Conservation (phyloP, 2,797 vertebrate species). For the Capromys pilorides region DNA sequence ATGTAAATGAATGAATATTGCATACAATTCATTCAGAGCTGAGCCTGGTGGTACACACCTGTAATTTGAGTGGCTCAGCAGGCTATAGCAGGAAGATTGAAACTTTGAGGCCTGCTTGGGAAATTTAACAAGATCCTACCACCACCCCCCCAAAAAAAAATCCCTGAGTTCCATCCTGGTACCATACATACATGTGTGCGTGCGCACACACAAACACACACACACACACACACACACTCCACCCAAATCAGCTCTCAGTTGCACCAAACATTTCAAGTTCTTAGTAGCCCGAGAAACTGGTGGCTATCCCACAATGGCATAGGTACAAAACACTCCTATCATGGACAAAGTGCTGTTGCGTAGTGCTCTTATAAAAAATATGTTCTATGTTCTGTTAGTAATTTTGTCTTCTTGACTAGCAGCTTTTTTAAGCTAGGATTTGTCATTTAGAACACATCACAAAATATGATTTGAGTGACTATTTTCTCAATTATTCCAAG, state of each 20-base stretch:
- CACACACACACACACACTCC: neutral
- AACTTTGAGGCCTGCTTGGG: neutral
- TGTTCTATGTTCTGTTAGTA: neutral
- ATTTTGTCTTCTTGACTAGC: neutral
- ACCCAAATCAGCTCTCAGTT: neutral
- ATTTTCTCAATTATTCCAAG: slow-evolving; percentile 1
- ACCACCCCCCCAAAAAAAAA: neutral
- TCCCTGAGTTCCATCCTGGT: neutral
- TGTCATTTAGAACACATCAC: neutral
- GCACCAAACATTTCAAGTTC: neutral
- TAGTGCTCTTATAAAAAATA: neutral
- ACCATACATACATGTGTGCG: neutral
- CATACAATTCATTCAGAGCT: neutral
- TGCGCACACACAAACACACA: too few relatives aligned
- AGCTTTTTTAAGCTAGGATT: neutral
- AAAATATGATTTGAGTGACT: neutral
- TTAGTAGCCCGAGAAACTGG: neutral
- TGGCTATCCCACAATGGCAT: neutral
- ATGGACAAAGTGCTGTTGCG: neutral
- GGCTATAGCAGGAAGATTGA: neutral
- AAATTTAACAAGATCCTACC: neutral
- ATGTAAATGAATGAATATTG: slow-evolving; percentile 23
- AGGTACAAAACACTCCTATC: neutral
- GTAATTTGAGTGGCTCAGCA: neutral
- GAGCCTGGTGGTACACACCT: neutral